Evolutionary conservation across 2,888 invertebrate genomes (phyloP).

Genomic region (Chalcis sispes): DNA sequence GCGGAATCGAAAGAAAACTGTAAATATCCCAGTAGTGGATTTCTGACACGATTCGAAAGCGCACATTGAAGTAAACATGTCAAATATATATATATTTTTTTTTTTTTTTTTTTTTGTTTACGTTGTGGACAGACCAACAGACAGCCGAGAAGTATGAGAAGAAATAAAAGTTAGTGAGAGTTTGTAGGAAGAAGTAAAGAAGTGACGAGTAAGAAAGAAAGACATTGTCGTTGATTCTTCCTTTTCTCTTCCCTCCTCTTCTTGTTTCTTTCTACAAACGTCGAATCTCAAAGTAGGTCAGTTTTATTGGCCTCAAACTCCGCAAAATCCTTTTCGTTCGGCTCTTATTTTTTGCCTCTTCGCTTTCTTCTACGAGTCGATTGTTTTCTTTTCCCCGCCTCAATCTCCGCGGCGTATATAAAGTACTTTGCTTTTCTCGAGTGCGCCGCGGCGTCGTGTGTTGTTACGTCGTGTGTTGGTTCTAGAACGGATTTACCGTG

Average conservation of each 20-base stretch:
- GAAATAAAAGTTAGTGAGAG: neutral
- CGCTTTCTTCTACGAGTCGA: neutral
- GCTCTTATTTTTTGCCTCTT: neutral
- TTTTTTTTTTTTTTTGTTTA: neutral
- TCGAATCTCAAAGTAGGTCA: constrained; percentile 1
- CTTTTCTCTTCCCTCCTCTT: too few relatives aligned
- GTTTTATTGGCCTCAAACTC: constrained; percentile 1
- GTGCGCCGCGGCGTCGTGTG: neutral
- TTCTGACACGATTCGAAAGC: too few relatives aligned
- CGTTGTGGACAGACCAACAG: neutral
- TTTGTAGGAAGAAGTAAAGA: neutral
- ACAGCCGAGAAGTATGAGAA: neutral
- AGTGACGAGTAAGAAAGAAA: neutral
- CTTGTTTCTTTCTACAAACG: neutral
- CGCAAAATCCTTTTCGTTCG: neutral
- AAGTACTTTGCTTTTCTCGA: neutral
- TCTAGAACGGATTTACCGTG: constrained; percentile 36
- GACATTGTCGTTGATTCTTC: neutral
- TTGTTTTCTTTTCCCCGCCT: neutral
- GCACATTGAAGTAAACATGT: neutral
- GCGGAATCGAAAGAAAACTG: too few relatives aligned
- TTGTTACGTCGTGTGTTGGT: constrained; percentile 16
- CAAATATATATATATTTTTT: too few relatives aligned
- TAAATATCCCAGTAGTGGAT: neutral
- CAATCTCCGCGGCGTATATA: neutral